Base-by-base conservation (phyloP, 92 coral and sea anemone species). In the Zoanthus gigantus region DNA sequence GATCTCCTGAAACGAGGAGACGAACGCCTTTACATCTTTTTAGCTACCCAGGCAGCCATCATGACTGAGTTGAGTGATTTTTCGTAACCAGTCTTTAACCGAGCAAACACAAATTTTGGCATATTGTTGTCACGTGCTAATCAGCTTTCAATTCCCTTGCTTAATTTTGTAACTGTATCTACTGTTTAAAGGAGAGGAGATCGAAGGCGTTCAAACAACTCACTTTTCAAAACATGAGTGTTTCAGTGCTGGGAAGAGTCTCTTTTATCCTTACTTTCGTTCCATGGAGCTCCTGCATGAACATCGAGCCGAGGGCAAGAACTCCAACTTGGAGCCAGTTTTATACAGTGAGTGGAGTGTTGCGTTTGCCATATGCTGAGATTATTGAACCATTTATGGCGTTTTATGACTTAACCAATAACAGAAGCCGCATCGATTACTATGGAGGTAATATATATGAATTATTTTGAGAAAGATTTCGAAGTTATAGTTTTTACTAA, bases 311-410 rank as follows among this genome's bases (percentile, higher is more conserved):
- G 46, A 68, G 67, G 7, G 18, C 3, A 6, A 60, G 7, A 60
- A 60, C 96, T 67, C 98, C 98, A 69, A 89, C 31, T 17, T 97
- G 98, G 98, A 86, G 92, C 2, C 54, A 77, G 12, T 69, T 78
- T n/a, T 97, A 97, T 72, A 87, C 92, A 16, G 95, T 93, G 3
- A 53, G 87, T 81, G 99, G 99, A 5, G 89, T 93, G 30, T 86
- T 97, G 37, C 88, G 84, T 67, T 80, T 97, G 83, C 99, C 99
- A 4, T 97, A 97, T 77, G 99, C 99, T 17, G 99, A 97, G 83
- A 93, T 97, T 32, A 93, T 88, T 31, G 99, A 97, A 61, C 95
- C 99, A 13, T 95, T 95, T 60, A 67, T 86, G 16, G 99, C 96
- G 15, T 97, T 92, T 94, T 97, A 77, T 53, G 98, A 97, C 74